phyloP scores from a whole-genome alignment of 23 tunicate genomes.

The Trididemnum clinides region DNA sequence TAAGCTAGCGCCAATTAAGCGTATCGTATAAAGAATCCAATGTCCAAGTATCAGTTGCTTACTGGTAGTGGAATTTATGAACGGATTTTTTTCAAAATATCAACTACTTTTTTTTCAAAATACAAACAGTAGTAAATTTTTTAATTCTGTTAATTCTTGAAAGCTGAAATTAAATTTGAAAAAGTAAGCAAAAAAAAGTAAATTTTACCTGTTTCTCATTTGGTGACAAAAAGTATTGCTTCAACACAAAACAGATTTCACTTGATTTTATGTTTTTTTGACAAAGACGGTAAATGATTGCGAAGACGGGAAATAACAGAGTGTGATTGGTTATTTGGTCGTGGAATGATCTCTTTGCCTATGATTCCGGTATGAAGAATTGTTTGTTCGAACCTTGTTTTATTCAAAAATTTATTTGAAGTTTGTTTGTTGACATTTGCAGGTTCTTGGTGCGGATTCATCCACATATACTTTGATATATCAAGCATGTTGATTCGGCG shows the following conservation, averaged over 20 bases:
- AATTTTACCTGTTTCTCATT: neutral
- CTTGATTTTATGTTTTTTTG: constrained; percentile 19
- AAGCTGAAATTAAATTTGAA: neutral
- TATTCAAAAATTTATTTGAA: neutral
- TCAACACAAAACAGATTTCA: neutral
- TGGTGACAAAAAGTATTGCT: neutral
- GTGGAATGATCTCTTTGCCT: constrained; percentile 27
- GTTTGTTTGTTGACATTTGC: neutral
- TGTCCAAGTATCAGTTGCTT: too few species aligned
- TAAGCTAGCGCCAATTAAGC: too few species aligned
- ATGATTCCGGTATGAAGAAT: neutral
- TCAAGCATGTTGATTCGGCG: constrained; percentile 69
- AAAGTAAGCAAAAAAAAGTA: neutral
- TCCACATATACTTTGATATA: constrained; percentile 69
- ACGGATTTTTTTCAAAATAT: too few species aligned
- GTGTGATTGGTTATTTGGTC: neutral
- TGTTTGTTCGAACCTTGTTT: neutral
- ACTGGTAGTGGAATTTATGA: too few species aligned
- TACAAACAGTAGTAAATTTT: neutral
- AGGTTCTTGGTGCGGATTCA: constrained; percentile 15
- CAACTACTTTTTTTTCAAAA: too few species aligned
- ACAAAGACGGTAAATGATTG: constrained; percentile 60
- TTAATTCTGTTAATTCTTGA: neutral
- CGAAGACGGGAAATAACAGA: constrained; percentile 80
- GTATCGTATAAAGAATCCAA: too few species aligned